Percentiles rank a stretch among this genome's conserved stretches.
Conservation (phyloP, 2,113 vertebrate genomes). For the Athene cunicularia region DNA sequence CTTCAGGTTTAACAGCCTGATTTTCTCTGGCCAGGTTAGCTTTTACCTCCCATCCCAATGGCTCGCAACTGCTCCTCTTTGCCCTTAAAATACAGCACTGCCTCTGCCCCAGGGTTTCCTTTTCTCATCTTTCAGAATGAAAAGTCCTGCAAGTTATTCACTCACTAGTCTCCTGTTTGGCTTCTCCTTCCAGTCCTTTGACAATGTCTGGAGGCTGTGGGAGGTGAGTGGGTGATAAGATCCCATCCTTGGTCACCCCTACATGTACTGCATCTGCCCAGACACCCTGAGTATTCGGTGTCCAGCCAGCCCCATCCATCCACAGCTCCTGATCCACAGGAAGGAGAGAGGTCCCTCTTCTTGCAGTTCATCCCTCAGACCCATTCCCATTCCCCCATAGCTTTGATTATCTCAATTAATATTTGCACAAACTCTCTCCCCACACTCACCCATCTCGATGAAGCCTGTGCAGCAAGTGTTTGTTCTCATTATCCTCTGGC, state of each 20-base stretch:
- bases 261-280: not conserved
- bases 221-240: not conserved
- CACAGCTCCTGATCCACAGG: not conserved
- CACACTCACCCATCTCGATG: rapidly evolving
- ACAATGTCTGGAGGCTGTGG: slow-evolving; percentile 46
- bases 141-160: not conserved
- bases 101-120: not conserved
- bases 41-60: not conserved
- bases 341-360: not conserved
- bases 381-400: rapidly evolving
- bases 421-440: not conserved
- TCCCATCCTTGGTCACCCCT: not conserved
- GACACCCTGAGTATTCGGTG: not conserved
- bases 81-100: not conserved
- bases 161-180: slow-evolving; percentile 50
- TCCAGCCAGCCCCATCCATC: not conserved
- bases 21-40: not conserved
- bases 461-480: not conserved
- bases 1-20: not conserved
- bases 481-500: not conserved
- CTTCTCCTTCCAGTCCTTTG: slow-evolving; percentile 62
- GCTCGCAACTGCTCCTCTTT: not conserved
- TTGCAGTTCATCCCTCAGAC: not conserved
- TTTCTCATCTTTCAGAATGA: slow-evolving; percentile 28
- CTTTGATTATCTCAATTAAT: not conserved